These are phyloP conservation scores for Theristicus caerulescens DNA, from an alignment of 2,113 vertebrate genomes.

Conservation along the genomic window DNA sequence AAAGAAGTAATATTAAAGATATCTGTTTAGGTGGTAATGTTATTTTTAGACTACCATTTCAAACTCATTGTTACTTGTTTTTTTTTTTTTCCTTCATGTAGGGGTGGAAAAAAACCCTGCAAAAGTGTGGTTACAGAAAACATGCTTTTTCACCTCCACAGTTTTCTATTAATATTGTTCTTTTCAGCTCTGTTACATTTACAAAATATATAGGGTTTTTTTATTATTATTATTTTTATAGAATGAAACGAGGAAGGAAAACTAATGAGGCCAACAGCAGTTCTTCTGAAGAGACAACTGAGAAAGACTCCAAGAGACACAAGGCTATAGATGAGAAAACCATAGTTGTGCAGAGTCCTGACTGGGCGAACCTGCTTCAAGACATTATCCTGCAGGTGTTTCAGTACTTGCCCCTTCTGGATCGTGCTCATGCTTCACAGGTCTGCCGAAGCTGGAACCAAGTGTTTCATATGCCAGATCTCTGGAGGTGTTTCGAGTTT, in stretches of 20 bases:
- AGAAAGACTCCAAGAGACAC: conserved; percentile 78
- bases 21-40: background rate
- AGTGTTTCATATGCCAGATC: conserved; percentile 97
- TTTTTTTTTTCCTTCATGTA: background rate
- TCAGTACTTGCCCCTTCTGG: conserved; percentile 91
- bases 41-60: background rate
- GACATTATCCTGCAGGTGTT: conserved; percentile 93
- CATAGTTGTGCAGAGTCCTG: conserved; percentile 5
- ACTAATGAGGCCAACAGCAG: conserved; percentile 67
- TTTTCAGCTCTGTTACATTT: background rate
- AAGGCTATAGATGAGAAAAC: conserved; percentile 61
- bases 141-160: background rate
- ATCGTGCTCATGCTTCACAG: conserved; percentile 91
- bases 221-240: conserved; percentile 26
- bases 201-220: background rate
- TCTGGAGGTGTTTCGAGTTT: conserved; percentile 97
- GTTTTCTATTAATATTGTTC: background rate
- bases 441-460: conserved; percentile 93
- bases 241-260: conserved; percentile 91
- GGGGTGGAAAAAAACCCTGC: background rate
- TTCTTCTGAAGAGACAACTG: conserved; percentile 69
- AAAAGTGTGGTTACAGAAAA: background rate
- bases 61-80: background rate
- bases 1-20: background rate
- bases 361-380: conserved; percentile 89